Percentiles rank a stretch among this genome's conserved stretches.
phyloP scores from a whole-genome alignment of 1,140 invertebrate genomes.

The Diploscapter pachys region DNA sequence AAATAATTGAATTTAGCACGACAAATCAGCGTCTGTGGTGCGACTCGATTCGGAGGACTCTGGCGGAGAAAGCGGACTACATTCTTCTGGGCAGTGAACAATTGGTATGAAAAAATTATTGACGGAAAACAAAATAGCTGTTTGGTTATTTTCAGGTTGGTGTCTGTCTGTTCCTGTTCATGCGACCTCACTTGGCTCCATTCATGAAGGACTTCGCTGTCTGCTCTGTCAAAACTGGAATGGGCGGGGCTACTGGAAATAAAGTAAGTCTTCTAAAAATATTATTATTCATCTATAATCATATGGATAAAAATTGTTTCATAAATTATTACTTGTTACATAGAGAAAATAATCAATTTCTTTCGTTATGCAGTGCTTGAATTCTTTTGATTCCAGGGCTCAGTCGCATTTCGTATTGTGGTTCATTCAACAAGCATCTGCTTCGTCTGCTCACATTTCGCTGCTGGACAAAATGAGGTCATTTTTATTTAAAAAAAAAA shows the following conservation, averaged over 20 bases:
- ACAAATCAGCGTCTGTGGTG: slow-evolving; percentile 95
- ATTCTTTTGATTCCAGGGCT: slow-evolving; percentile 67
- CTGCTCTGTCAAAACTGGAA: slow-evolving; percentile 92
- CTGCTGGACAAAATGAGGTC: slow-evolving; percentile 94
- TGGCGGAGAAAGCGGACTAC: slow-evolving; percentile 69
- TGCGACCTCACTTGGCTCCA: slow-evolving; percentile 78
- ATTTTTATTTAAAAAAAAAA: slow-evolving; percentile 36
- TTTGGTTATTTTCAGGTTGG: slow-evolving; percentile 66
- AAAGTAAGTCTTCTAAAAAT: slow-evolving; percentile 4
- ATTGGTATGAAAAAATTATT: slow-evolving; percentile 64
- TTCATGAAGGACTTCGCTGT: slow-evolving; percentile 67
- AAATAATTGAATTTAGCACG: slow-evolving; percentile 65
- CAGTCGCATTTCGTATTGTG: slow-evolving; percentile 86
- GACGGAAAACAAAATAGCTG: background rate
- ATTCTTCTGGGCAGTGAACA: slow-evolving; percentile 90
- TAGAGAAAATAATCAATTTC: too few relatives aligned
- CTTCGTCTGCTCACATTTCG: slow-evolving; percentile 97
- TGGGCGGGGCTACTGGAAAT: slow-evolving; percentile 78
- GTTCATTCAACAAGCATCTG: slow-evolving; percentile 87
- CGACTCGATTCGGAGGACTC: slow-evolving; percentile 83
- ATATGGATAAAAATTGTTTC: too few relatives aligned
- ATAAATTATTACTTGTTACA: too few relatives aligned
- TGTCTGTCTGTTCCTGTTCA: slow-evolving; percentile 91
- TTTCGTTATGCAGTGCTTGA: background rate
- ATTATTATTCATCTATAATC: background rate